phyloP scores from a whole-genome alignment of 2,888 invertebrate species.

The Elysia crispata region DNA sequence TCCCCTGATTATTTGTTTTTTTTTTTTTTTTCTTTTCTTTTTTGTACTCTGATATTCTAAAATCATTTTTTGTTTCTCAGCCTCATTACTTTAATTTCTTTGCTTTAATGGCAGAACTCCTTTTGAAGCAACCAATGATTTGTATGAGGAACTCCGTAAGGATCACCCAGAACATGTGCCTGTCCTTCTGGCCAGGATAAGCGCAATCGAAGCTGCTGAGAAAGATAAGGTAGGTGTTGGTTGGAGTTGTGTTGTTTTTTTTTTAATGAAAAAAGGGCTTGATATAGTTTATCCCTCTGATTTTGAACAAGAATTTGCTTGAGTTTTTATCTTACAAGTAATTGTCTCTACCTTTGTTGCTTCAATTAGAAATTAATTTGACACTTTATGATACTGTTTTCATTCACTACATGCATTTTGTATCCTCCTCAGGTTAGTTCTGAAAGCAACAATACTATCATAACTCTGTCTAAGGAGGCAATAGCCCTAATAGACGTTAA shows the following conservation, averaged over 20 bases:
- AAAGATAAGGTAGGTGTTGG: constrained; percentile 58
- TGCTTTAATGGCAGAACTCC: constrained; percentile 40
- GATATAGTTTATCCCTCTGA: no score
- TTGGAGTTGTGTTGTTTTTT: no score
- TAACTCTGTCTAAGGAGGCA: constrained; percentile 83
- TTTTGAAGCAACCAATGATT: constrained; percentile 65
- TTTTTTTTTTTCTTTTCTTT: not conserved
- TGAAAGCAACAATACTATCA: constrained; percentile 77
- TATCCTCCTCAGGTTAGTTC: constrained; percentile 57
- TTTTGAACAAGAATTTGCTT: no score
- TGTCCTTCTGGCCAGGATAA: constrained; percentile 87
- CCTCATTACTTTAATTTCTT: not conserved
- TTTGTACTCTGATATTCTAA: not conserved
- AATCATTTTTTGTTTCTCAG: no score
- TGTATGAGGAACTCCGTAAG: constrained; percentile 85
- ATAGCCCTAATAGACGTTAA: constrained; percentile 86
- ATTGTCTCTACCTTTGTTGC: no score
- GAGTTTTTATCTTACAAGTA: no score
- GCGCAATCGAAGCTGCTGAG: constrained; percentile 83
- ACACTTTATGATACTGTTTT: no score
- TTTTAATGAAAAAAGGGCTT: no score
- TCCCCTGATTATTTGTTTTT: not conserved
- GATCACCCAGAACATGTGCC: constrained; percentile 86
- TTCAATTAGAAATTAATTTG: no score
- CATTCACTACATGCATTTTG: no score